Evolutionary conservation across 2,113 vertebrate genomes (phyloP), one percentile per base, ranked within the genome.

Genomic region (Marcusenius ussheri): DNA sequence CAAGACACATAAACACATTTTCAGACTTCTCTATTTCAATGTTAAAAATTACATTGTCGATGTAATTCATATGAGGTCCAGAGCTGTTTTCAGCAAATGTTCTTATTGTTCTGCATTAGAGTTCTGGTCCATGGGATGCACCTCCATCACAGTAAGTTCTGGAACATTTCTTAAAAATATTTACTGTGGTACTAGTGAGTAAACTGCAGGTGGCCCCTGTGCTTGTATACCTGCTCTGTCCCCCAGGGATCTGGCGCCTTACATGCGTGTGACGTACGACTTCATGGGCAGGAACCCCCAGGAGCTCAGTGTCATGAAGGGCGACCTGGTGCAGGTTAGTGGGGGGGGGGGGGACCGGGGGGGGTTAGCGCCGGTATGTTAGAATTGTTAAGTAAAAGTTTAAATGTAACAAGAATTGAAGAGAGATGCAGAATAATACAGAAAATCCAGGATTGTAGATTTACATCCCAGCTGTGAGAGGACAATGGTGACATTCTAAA

Each of bases 311-410:
- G 86, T 98, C 31, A 92, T 91, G 91, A 97, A 94, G 90, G 97
- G 96, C 3, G 98, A 99, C 0, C 90, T 93, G 21, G 93, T 99
- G 84, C 95, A 97, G 98, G 98, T 99, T 92, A 93, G 94, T 47
- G 10, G 50, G 17, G 46, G 0, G 27, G 50, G 50, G 17, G 11
- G n/a, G 10, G 11, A 1, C n/a, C n/a, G n/a, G n/a, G n/a, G n/a
- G 1, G 47, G 3, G 3, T 62, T 24, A 9, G 4, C 19, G 17
- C 49, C 17, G 13, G 15, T 27, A 50, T 31, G 3, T 8, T 51
- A 24, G 9, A 27, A 87, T 74, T 74, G 27, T 35, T 74, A 35
- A 74, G 21, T 35, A 74, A 62, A 62, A 9, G 24, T 8, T n/a
- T 24, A 87, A 27, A 11, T 87, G 24, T 31, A 86, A n/a, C 3